These are phyloP conservation scores for Neria commutata DNA, from an alignment of 2,888 invertebrate genomes.

Conservation along the genomic window DNA sequence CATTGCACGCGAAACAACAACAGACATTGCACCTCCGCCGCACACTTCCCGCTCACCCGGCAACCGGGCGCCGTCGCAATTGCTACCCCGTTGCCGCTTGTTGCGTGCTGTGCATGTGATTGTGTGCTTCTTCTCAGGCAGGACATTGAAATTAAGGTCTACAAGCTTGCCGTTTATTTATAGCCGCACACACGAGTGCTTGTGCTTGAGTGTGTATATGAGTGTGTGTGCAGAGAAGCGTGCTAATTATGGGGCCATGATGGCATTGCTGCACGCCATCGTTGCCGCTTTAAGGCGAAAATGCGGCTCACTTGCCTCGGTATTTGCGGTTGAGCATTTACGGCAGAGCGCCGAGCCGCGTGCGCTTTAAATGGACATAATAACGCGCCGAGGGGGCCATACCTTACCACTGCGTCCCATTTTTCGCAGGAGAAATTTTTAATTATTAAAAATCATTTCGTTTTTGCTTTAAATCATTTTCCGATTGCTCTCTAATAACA, in stretches of 20 bases:
- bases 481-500: no score
- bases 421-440: no score
- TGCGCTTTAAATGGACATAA: no score
- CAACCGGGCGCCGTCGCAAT: neutral
- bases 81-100: constrained; percentile 39
- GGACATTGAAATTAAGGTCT: neutral
- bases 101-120: constrained; percentile 52
- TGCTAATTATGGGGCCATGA: constrained; percentile 54
- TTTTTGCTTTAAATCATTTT: no score
- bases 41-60: neutral
- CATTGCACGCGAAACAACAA: constrained; percentile 42
- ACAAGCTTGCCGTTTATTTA: neutral
- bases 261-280: constrained; percentile 50
- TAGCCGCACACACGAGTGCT: neutral
- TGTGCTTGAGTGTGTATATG: constrained; percentile 10
- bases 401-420: no score
- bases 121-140: neutral
- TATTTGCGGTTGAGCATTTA: no score
- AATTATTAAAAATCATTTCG: no score
- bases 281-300: no score
- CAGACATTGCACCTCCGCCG: constrained; percentile 22
- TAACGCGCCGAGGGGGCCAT: no score
- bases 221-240: constrained; percentile 45
- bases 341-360: no score
- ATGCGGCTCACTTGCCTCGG: no score